A percentile compares a stretch with the other conserved stretches of the same genome.
These are phyloP conservation scores for Macrocentrus cingulum DNA, from an alignment of 1,140 invertebrate genomes.

Conservation along the genomic window DNA sequence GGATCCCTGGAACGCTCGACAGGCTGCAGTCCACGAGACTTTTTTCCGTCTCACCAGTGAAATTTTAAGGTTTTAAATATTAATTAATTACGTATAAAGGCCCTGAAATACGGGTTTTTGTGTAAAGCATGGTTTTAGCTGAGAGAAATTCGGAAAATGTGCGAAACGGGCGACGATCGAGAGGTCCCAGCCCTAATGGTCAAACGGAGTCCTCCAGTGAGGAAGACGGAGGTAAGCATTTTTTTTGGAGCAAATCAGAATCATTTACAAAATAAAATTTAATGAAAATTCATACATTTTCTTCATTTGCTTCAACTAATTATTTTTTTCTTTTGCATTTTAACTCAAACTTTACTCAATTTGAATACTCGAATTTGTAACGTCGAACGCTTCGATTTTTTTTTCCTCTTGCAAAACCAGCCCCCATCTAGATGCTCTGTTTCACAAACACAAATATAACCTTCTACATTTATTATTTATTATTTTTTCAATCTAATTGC, in stretches of 20 bases:
- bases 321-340: not conserved
- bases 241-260: slow-evolving; percentile 7
- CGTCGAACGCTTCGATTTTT: not conserved
- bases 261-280: too few species aligned
- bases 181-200: slow-evolving; percentile 85
- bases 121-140: slow-evolving; percentile 76
- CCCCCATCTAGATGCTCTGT: not conserved
- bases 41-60: slow-evolving; percentile 7
- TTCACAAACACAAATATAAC: not conserved
- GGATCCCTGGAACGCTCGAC: slow-evolving; percentile 27
- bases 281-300: too few species aligned
- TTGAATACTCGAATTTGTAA: not conserved
- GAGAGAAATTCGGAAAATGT: slow-evolving; percentile 80
- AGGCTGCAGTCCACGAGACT: slow-evolving; percentile 39
- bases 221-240: slow-evolving; percentile 73
- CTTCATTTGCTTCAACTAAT: not conserved
- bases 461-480: slow-evolving; percentile 1
- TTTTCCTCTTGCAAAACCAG: not conserved
- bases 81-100: not conserved
- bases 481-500: slow-evolving; percentile 6
- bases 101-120: not conserved
- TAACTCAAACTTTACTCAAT: not conserved
- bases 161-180: slow-evolving; percentile 81
- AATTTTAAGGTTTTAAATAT: slow-evolving; percentile 23
- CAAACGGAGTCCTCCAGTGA: slow-evolving; percentile 79